Base-by-base conservation (phyloP, 2,113 vertebrate genomes). In the Physeter macrocephalus region DNA sequence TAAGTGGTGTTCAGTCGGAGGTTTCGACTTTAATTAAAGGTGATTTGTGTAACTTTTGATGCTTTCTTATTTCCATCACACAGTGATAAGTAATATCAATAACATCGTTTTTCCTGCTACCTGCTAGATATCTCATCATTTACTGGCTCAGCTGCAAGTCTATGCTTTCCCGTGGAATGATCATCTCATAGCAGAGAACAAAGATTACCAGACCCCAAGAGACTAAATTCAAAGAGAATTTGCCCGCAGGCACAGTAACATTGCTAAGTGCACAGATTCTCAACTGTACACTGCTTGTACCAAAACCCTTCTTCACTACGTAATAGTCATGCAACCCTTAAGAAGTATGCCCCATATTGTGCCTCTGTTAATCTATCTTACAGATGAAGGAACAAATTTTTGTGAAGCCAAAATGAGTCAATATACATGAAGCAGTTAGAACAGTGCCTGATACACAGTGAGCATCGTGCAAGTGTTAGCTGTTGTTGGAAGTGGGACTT, bases 211-310 rank as follows among this genome's bases (percentile, higher is more conserved):
- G 86, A 59, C 25, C 46, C 8, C 34, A 49, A 66, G 1, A n/a
- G 59, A 59, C 31, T 59, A 81, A 72, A 49, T 91, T 49, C 34
- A 71, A 43, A 46, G 31, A 17, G 43, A 36, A 31, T 43, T 29
- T 46, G 15, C 5, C 31, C 75, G 15, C 6, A 81, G 64, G 54
- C 23, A 36, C 34, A 12, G 12, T 20, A n/a, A 36, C 11, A 4
- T 12, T 25, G 29, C 12, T 29, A 61, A 61, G 34, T 11, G 18
- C 29, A 36, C n/a, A 82, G 29, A 36, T 8, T n/a, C 21, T 64
- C 1, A 1, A 5, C 5, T 71, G n/a, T 13, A 0, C 4, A 31
- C 64, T 39, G 39, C 39, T 29, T 67, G 39, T 17, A 10, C 15
- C 21, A 29, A 59, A 74, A 25, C 8, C 82, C 15, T 54, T 69